Conservation (phyloP, 2,888 invertebrate species). For the Nemapogon koenigi region DNA sequence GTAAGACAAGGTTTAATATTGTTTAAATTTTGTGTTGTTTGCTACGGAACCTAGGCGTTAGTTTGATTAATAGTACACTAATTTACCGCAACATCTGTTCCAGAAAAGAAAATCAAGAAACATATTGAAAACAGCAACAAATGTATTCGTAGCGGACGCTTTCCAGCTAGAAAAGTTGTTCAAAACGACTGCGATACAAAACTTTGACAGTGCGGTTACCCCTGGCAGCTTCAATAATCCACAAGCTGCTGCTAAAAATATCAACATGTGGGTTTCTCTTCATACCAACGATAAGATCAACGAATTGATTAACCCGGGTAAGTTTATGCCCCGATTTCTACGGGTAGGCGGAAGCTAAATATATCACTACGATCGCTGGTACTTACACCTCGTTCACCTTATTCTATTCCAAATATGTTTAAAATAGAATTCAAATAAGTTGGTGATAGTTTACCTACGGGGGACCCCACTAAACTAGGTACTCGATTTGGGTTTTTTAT, state of each 20-base stretch:
- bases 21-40: neutral
- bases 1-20: neutral
- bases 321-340: too few relatives aligned
- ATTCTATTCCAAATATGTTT: too few relatives aligned
- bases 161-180: constrained; percentile 35
- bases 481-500: too few relatives aligned
- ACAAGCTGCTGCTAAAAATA: constrained; percentile 48
- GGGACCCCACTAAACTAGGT: too few relatives aligned
- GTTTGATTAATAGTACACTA: too few relatives aligned
- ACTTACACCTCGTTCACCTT: too few relatives aligned
- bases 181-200: constrained; percentile 31
- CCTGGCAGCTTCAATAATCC: constrained; percentile 57
- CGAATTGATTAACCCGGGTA: constrained; percentile 65
- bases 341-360: too few relatives aligned
- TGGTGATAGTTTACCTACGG: too few relatives aligned
- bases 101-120: constrained; percentile 40
- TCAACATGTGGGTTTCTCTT: constrained; percentile 77
- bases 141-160: constrained; percentile 34
- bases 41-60: too few relatives aligned
- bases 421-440: too few relatives aligned
- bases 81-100: constrained; percentile 22
- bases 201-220: constrained; percentile 65
- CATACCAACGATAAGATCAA: constrained; percentile 73
- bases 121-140: constrained; percentile 38
- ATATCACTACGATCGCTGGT: too few relatives aligned